Evolutionary conservation across 1,140 invertebrate species (phyloP), one percentile per base, ranked within the genome.

Genomic region (Apocrypta bakeri): DNA sequence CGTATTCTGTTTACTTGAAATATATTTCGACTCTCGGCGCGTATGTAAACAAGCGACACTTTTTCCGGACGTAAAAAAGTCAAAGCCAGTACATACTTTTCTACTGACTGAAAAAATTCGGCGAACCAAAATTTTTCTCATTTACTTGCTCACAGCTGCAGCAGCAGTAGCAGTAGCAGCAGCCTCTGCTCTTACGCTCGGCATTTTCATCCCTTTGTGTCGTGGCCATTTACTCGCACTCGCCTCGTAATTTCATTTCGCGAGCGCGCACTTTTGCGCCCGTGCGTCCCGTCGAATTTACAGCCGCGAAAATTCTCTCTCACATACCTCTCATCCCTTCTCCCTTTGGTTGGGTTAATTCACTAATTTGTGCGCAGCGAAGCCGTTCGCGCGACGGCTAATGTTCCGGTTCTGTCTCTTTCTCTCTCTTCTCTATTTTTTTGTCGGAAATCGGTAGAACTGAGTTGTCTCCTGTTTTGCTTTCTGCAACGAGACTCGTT

Each of bases 201-300:
- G 48, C 48, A 56, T 56, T 56, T 56, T 56, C 48, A 56, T 56
- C 48, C 48, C 48, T 66, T 66, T 66, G 24, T 29, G 63, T 66
- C 63, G 63, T 25, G 63, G 63, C 27, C 1, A n/a, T 79, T 82
- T 71, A 11, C n/a, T 25, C 56, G 14, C 17, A 21, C 66, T 42
- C 33, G 0, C 12, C 48, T 56, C 48, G 31, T 71, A 71, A 71
- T 71, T 71, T 71, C 27, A 71, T 71, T 71, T 37, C 31, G 68
- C 68, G 27, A 25, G 68, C 24, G n/a, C 56, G 63, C 63, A 56
- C 48, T 56, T 56, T 56, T 56, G 63, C 63, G 29, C 68, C 33
- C 33, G 33, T 37, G 68, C 68, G 27, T 71, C 68, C 68, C 17
- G 31, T 71, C 68, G 68, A 71, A 71, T 71, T 29, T 71, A 33